A percentile compares a stretch with the other conserved stretches of the same genome.
Conservation (phyloP, 2,113 vertebrate species). For the Hypocryptadius cinnamomeus region DNA sequence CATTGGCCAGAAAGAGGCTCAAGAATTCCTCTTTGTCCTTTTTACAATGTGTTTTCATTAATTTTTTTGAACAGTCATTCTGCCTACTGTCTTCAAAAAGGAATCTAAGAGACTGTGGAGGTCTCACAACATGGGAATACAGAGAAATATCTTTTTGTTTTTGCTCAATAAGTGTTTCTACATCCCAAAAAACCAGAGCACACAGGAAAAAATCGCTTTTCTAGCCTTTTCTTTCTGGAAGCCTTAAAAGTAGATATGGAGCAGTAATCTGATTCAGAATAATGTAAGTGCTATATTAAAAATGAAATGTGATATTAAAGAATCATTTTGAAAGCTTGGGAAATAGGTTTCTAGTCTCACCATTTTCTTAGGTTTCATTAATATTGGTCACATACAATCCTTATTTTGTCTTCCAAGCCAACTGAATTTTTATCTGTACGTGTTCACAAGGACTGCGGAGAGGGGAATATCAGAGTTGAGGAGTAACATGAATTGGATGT, state of each 20-base stretch:
- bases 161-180: background rate
- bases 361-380: background rate
- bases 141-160: background rate
- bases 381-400: background rate
- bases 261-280: background rate
- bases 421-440: background rate
- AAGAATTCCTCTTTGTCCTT: background rate
- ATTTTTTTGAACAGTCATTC: background rate
- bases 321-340: background rate
- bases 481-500: background rate
- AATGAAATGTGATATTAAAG: background rate
- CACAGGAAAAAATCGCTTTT: background rate
- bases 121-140: background rate
- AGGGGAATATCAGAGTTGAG: background rate
- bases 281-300: background rate
- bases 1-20: background rate
- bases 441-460: background rate
- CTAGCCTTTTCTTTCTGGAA: background rate
- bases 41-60: background rate
- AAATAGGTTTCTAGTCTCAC: background rate
- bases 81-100: background rate
- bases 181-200: background rate
- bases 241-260: background rate
- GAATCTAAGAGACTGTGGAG: background rate
- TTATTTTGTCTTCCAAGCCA: background rate